A percentile compares a stretch with the other conserved stretches of the same genome.
Conservation (phyloP, 2,797 vertebrate genomes). For the Synaphobranchus kaupii region DNA sequence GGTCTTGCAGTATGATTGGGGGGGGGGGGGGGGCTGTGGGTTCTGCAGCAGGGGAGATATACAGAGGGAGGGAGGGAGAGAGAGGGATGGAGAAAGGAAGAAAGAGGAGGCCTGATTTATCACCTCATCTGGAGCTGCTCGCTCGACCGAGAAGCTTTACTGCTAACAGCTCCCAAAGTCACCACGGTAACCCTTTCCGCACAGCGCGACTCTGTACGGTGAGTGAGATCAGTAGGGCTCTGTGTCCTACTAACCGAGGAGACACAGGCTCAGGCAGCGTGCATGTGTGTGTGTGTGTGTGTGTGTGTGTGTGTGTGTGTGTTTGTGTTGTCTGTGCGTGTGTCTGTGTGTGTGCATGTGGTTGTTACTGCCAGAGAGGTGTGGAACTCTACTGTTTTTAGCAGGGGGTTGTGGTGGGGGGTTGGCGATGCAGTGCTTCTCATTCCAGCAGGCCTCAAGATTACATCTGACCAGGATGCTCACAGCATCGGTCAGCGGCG, state of each 20-base stretch:
- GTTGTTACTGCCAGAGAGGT: not conserved
- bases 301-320: too few relatives aligned
- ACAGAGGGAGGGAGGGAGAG: not conserved
- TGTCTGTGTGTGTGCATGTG: too few relatives aligned
- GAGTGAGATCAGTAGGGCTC: not conserved
- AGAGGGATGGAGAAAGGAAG: not conserved
- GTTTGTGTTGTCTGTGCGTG: too few relatives aligned
- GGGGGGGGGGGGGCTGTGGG: constrained; percentile 28
- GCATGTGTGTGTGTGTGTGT: too few relatives aligned
- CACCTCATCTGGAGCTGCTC: not conserved
- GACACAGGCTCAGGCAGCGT: not conserved
- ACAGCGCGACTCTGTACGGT: not conserved
- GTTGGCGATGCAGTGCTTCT: too few relatives aligned
- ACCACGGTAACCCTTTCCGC: not conserved
- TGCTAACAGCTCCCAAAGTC: not conserved
- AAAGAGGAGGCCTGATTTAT: constrained; percentile 9
- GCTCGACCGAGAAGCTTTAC: not conserved
- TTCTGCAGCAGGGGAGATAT: not conserved
- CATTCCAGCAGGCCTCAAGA: not conserved
- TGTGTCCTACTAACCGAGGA: not conserved
- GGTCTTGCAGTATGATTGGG: constrained; percentile 38
- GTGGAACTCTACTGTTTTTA: not conserved
- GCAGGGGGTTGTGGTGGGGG: not conserved
- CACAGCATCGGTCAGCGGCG: constrained; percentile 15
- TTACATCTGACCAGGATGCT: not conserved